A percentile compares a stretch with the other conserved stretches of the same genome.
phyloP scores from a whole-genome alignment of 2,888 invertebrate genomes.

The Cosmopolites sordidus region DNA sequence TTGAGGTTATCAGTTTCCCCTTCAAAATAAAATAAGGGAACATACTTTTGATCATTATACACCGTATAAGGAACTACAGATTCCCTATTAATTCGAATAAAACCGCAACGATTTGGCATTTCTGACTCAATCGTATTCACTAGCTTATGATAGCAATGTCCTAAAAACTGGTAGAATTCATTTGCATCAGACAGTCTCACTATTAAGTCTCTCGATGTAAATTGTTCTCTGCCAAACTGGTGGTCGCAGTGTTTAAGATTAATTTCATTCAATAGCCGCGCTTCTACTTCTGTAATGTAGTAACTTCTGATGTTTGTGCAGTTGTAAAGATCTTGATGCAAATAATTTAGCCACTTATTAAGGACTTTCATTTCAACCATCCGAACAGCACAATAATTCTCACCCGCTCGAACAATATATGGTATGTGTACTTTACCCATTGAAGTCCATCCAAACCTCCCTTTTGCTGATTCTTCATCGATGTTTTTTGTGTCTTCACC shows the following conservation, averaged over 20 bases:
- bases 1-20: conserved; percentile 90
- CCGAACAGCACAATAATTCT: conserved; percentile 88
- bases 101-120: conserved; percentile 77
- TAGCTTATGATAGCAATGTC: conserved; percentile 82
- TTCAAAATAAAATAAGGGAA: conserved; percentile 86
- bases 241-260: conserved; percentile 88
- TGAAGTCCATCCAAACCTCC: conserved; percentile 87
- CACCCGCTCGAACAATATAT: conserved; percentile 77
- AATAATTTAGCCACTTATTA: conserved; percentile 81
- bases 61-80: conserved; percentile 91
- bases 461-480: conserved; percentile 74
- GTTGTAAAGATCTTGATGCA: conserved; percentile 85
- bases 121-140: conserved; percentile 63
- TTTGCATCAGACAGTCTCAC: conserved; percentile 83
- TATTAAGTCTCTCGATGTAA: conserved; percentile 84
- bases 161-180: conserved; percentile 86
- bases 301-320: conserved; percentile 90
- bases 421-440: conserved; percentile 84
- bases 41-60: conserved; percentile 77
- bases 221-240: conserved; percentile 83
- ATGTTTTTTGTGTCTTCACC: conserved; percentile 41
- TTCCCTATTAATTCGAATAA: conserved; percentile 87
- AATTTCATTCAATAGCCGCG: conserved; percentile 85
- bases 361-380: conserved; percentile 90
- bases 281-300: conserved; percentile 88